Percentiles rank a stretch among this genome's conserved stretches.
Evolutionary conservation across 2,888 invertebrate genomes (phyloP).

Genomic region (Himalopsyche tibetana): DNA sequence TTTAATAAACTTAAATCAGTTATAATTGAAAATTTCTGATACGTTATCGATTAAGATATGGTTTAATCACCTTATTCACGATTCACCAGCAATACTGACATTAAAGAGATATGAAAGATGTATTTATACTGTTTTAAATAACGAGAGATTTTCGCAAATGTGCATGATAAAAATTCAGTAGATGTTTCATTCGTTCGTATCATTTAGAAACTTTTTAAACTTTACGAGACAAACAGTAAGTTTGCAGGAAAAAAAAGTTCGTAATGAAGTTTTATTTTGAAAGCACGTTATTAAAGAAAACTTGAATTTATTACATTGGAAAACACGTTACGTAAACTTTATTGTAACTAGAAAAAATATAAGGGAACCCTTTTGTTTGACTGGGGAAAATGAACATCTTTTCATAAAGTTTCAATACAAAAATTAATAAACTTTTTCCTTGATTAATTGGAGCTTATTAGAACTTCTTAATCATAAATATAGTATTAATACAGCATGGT

Average conservation of each 20-base stretch:
- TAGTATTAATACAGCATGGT: no score
- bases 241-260: conserved; percentile 8
- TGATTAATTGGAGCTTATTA: not conserved
- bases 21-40: no score
- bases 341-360: conserved; percentile 3
- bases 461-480: no score
- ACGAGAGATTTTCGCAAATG: no score
- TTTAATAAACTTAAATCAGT: no score
- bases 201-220: not conserved
- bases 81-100: no score
- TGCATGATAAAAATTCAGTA: no score
- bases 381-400: conserved; percentile 27
- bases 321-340: conserved; percentile 29
- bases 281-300: conserved; percentile 27
- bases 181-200: not conserved
- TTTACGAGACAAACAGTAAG: conserved; percentile 16
- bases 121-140: no score
- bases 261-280: conserved; percentile 32
- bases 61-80: no score
- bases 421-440: not conserved
- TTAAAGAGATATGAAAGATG: no score
- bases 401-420: not conserved
- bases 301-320: conserved; percentile 38
- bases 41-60: no score
- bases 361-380: conserved; percentile 6